Evolutionary conservation across 2,797 vertebrate genomes (phyloP), one percentile per base, ranked within the genome.

Genomic region (Pogonophryne albipinna): DNA sequence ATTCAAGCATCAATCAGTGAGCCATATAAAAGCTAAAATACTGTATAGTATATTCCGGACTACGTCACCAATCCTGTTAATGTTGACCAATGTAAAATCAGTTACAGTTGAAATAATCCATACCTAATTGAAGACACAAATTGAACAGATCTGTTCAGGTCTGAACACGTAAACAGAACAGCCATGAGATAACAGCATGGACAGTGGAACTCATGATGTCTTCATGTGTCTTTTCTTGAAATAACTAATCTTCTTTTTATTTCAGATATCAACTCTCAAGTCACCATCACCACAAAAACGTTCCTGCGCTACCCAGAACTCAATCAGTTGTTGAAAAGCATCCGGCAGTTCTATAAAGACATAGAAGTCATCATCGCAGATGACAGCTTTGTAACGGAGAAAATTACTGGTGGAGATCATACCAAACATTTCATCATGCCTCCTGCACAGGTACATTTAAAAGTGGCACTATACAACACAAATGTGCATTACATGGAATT

Each of bases 361-460:
- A 82, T 96, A 56, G 92, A 84, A 0, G 88, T 96, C 58, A 91
- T 96, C 12, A 82, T 95, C 44, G 94, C 95, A 3, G 95, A 96
- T 5, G 95, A 96, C 86, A 92, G 91, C 74, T 60, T 86, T 3
- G 7, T 88, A 1, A 88, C 91, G 0, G 58, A 95, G 84, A 79
- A 84, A 4, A 87, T 95, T 16, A 46, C 67, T 0, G 90, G 91
- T n/a, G n/a, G n/a, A 46, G 63, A 74, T 1, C 62, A 92, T 0
- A 78, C 94, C 55, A 84, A 93, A 27, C 88, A 95, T 4, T 95
- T 93, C 72, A 51, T 80, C 76, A 96, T 95, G 95, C 95, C 95
- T 8, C 95, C 92, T 16, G 91, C 90, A 56, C 93, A 95, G 94
- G 95, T 23, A 23, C n/a, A n/a, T n/a, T n/a, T n/a, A n/a, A n/a